Conservation (phyloP, 2,113 vertebrate genomes). For the Psephotus haematonotus region DNA sequence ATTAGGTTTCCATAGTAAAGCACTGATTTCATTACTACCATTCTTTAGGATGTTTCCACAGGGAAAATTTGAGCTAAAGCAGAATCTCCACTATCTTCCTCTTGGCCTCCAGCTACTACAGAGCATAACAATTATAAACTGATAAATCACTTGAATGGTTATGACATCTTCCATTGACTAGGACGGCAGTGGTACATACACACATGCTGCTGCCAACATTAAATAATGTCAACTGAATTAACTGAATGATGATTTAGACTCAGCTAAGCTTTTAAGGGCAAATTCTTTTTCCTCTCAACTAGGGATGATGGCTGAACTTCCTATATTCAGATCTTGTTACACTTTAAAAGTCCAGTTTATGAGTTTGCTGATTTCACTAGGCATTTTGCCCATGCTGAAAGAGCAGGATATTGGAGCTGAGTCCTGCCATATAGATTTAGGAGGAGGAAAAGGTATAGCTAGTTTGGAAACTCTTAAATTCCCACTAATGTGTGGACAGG, state of each 20-base stretch:
- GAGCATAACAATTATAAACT: conserved; percentile 38
- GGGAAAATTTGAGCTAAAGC: conserved; percentile 40
- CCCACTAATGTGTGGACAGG: neutral
- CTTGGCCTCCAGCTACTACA: conserved; percentile 22
- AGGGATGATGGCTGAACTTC: neutral
- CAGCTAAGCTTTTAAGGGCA: conserved; percentile 29
- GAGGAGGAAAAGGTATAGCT: neutral
- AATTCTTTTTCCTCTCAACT: neutral
- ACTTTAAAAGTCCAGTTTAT: neutral
- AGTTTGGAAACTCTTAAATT: neutral
- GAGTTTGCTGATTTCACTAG: conserved; percentile 16
- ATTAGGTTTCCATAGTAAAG: neutral
- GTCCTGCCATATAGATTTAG: neutral
- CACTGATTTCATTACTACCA: neutral
- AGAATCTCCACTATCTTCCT: conserved; percentile 47
- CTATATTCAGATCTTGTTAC: neutral
- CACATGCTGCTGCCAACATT: conserved; percentile 27
- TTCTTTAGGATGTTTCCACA: neutral
- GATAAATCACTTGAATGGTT: conserved; percentile 55
- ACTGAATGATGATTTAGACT: conserved; percentile 46
- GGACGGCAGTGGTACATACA: conserved; percentile 35
- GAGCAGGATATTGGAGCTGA: neutral
- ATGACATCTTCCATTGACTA: conserved; percentile 56
- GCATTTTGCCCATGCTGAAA: neutral
- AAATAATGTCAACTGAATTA: conserved; percentile 48